A percentile compares a stretch with the other conserved stretches of the same genome.
These are phyloP conservation scores for Maccullochella peelii DNA, from an alignment of 2,113 vertebrate genomes.

Conservation along the genomic window DNA sequence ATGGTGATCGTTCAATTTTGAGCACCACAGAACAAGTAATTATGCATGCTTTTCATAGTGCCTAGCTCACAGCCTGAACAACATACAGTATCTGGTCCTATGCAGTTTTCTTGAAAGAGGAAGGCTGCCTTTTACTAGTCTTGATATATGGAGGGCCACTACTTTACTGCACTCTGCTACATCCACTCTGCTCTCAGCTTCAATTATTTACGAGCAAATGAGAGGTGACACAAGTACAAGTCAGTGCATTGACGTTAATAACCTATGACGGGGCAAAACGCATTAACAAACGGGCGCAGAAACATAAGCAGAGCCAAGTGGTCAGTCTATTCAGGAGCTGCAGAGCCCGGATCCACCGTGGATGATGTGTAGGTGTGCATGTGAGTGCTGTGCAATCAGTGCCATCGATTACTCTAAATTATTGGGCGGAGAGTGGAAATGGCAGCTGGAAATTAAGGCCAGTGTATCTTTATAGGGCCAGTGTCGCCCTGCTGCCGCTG, in stretches of 20 bases:
- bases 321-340: constrained; percentile 27
- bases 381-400: constrained; percentile 51
- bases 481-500: constrained; percentile 47
- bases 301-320: constrained; percentile 21
- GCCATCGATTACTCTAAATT: constrained; percentile 72
- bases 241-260: constrained; percentile 64
- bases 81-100: constrained; percentile 29
- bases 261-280: constrained; percentile 62
- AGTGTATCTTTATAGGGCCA: constrained; percentile 51
- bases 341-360: not conserved
- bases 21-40: constrained; percentile 29
- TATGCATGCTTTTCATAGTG: constrained; percentile 18
- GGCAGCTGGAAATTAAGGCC: constrained; percentile 68
- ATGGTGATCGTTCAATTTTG: constrained; percentile 12
- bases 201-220: constrained; percentile 77
- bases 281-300: constrained; percentile 42
- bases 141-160: constrained; percentile 23
- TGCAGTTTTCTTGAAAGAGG: constrained; percentile 31
- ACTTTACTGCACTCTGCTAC: constrained; percentile 55
- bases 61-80: constrained; percentile 6
- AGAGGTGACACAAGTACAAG: constrained; percentile 69
- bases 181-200: constrained; percentile 59
- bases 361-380: constrained; percentile 40
- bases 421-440: constrained; percentile 62
- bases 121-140: constrained; percentile 14